A percentile compares a stretch with the other conserved stretches of the same genome.
Evolutionary conservation across 2,113 vertebrate species (phyloP).

Genomic region (Amazona guildingii): DNA sequence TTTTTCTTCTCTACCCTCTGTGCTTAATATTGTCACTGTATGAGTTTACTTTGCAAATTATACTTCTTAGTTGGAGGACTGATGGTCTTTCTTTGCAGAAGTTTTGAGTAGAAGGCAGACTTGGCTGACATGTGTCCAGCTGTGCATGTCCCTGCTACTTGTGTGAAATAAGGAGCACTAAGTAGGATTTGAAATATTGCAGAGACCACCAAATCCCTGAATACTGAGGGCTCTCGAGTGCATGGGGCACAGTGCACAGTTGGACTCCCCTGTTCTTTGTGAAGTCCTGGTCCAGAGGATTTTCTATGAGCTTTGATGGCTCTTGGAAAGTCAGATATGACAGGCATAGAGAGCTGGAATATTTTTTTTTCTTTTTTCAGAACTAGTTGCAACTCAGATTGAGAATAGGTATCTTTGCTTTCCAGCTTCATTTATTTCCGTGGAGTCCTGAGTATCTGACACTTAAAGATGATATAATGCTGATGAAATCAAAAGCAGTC

Average conservation of each 20-base stretch:
- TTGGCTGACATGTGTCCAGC: not conserved
- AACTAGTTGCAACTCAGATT: not conserved
- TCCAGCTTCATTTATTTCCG: not conserved
- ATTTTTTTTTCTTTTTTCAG: not conserved
- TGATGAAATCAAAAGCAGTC: not conserved
- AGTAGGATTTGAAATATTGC: not conserved
- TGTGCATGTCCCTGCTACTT: not conserved
- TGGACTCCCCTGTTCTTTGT: not conserved
- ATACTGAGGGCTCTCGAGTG: not conserved
- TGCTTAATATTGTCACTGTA: not conserved
- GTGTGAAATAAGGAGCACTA: not conserved
- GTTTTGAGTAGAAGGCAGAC: not conserved
- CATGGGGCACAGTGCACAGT: fast-evolving
- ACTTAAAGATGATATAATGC: not conserved
- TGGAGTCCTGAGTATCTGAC: not conserved
- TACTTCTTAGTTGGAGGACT: not conserved
- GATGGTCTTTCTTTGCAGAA: not conserved
- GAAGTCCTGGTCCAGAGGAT: not conserved
- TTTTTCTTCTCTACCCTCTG: not conserved
- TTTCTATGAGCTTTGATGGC: not conserved
- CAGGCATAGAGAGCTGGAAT: not conserved
- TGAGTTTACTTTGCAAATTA: not conserved
- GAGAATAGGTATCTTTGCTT: not conserved
- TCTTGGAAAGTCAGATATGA: not conserved
- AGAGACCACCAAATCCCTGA: not conserved